These are phyloP conservation scores for Scomber scombrus DNA, from an alignment of 2,113 vertebrate genomes.

Conservation along the genomic window DNA sequence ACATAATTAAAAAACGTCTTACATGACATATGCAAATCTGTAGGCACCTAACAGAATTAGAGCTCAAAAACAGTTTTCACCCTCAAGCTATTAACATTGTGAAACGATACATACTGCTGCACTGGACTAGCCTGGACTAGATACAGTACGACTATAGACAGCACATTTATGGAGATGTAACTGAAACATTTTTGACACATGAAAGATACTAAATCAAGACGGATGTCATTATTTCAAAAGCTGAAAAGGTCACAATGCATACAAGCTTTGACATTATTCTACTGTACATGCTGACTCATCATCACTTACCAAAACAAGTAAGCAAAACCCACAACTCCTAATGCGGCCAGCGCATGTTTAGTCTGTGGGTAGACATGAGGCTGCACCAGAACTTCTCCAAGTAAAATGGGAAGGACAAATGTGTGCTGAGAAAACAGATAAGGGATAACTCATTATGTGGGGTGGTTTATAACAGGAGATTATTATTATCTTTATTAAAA, in stretches of 20 bases:
- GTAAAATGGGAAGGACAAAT: conserved; percentile 78
- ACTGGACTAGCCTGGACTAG: neutral
- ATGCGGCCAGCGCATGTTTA: conserved; percentile 73
- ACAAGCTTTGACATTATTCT: neutral
- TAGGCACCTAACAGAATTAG: neutral
- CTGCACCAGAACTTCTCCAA: conserved; percentile 80
- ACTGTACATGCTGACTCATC: neutral
- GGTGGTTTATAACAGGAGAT: neutral
- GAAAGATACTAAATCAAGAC: neutral
- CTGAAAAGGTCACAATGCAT: too few relatives aligned
- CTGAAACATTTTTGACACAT: too few relatives aligned
- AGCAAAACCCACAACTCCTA: conserved; percentile 72
- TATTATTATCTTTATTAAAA: neutral
- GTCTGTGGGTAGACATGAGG: conserved; percentile 78
- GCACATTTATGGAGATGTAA: too few relatives aligned
- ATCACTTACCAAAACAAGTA: conserved; percentile 81
- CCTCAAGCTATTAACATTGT: conserved; percentile 11
- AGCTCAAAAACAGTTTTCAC: neutral
- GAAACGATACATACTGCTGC: neutral
- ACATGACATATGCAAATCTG: neutral
- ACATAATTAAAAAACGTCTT: neutral
- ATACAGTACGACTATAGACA: neutral
- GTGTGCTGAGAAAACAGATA: conserved; percentile 76
- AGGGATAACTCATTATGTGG: neutral
- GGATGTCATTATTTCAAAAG: neutral